Conservation (phyloP, 2,113 vertebrate genomes). For the Reinhardtius hippoglossoides region DNA sequence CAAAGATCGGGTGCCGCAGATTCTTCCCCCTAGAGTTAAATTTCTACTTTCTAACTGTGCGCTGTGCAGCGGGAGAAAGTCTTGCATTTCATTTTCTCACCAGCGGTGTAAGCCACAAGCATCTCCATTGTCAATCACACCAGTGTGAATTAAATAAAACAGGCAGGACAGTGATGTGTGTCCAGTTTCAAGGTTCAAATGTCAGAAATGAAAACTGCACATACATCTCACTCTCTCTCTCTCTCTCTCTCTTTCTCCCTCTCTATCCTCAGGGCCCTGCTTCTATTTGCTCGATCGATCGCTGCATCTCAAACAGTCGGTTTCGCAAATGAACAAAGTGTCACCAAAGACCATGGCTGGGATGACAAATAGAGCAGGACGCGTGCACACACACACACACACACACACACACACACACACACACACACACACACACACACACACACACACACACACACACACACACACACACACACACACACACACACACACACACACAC, state of each 20-base stretch:
- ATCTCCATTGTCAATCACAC: not conserved
- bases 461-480: conserved; percentile 7
- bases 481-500: not conserved
- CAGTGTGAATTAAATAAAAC: not conserved
- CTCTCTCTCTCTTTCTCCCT: fast-evolving
- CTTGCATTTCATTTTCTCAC: too few species aligned
- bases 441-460: conserved; percentile 5
- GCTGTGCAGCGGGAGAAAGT: not conserved
- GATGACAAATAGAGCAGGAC: conserved; percentile 71
- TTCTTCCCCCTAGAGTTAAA: not conserved
- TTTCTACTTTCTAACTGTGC: too few species aligned
- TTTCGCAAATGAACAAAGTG: conserved; percentile 79
- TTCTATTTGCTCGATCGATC: conserved; percentile 75
- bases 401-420: not conserved
- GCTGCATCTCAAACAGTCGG: conserved; percentile 72
- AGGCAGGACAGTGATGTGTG: not conserved
- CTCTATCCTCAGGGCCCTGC: conserved; percentile 40
- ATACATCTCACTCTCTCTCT: not conserved
- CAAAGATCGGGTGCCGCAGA: not conserved
- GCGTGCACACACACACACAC: not conserved
- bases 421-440: conserved; percentile 2
- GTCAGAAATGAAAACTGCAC: conserved; percentile 11
- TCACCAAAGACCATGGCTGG: conserved; percentile 65
- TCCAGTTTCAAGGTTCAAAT: conserved; percentile 11
- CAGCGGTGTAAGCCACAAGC: not conserved